Evolutionary conservation across 2,113 vertebrate genomes (phyloP).

Genomic region (Rhinogobius similis): DNA sequence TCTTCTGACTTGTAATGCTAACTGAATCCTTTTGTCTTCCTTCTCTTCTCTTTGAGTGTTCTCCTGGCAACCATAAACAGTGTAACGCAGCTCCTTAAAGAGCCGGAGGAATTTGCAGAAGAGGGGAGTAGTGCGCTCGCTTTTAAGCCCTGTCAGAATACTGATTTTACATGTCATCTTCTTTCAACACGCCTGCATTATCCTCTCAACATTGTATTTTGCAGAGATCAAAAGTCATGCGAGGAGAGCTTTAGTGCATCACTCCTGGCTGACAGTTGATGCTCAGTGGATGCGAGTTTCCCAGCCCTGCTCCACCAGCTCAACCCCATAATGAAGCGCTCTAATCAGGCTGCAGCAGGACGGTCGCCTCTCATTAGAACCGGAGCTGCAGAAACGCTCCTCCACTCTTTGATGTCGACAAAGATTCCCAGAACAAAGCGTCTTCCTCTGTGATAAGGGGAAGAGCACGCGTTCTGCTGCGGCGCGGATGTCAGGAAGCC

Average conservation of each 20-base stretch:
- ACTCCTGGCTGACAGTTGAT: constrained; percentile 11
- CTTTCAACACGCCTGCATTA: constrained; percentile 7
- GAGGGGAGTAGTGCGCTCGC: not conserved
- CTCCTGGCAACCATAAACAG: constrained; percentile 8
- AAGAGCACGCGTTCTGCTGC: constrained; percentile 61
- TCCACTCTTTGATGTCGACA: constrained; percentile 72
- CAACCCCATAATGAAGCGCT: not conserved
- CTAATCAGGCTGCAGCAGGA: constrained; percentile 9
- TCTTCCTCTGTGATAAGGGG: constrained; percentile 66
- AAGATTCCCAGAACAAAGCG: constrained; percentile 58
- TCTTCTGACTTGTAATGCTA: constrained; percentile 2
- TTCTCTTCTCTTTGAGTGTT: constrained; percentile 7
- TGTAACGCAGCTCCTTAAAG: not conserved
- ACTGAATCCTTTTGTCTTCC: constrained; percentile 8
- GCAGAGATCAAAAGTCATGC: constrained; percentile 12
- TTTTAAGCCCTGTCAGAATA: constrained; percentile 13
- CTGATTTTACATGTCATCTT: constrained; percentile 14
- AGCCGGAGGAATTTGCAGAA: not conserved
- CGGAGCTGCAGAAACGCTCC: constrained; percentile 38
- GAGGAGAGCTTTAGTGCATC: constrained; percentile 3
- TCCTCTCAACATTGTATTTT: constrained; percentile 12
- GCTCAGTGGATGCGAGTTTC: not conserved
- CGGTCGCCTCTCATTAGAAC: constrained; percentile 11
- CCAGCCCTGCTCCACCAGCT: constrained; percentile 2
- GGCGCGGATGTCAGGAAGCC: constrained; percentile 64